Conservation (phyloP, 2,113 vertebrate species). For the Lonchura striata region DNA sequence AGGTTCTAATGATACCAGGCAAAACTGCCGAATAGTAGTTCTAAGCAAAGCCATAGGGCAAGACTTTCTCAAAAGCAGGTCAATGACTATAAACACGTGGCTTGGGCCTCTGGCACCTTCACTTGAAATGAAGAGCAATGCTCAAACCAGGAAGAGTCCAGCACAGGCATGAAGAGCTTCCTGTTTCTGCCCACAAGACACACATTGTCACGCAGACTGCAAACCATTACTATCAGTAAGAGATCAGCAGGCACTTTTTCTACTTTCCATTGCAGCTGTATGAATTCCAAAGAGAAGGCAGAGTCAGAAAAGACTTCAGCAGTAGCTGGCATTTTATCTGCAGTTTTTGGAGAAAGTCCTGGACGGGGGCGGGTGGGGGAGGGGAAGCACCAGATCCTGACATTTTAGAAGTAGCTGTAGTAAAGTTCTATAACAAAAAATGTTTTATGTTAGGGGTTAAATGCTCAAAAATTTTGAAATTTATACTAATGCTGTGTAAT, state of each 20-base stretch:
- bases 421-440: neutral
- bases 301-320: neutral
- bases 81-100: neutral
- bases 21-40: neutral
- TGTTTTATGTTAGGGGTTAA: neutral
- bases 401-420: neutral
- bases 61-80: neutral
- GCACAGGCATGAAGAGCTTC: neutral
- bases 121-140: neutral
- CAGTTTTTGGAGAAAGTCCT: neutral
- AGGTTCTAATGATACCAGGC: neutral
- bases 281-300: neutral
- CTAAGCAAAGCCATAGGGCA: neutral
- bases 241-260: neutral
- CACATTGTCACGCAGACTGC: neutral
- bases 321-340: neutral
- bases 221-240: neutral
- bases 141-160: neutral
- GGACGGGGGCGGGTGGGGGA: fast-evolving
- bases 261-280: neutral
- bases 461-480: neutral
- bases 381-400: neutral
- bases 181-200: neutral
- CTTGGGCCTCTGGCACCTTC: neutral
- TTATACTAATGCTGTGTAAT: neutral